Base-by-base conservation (phyloP, 1,140 invertebrate genomes). In the Bombyx mandarina region DNA sequence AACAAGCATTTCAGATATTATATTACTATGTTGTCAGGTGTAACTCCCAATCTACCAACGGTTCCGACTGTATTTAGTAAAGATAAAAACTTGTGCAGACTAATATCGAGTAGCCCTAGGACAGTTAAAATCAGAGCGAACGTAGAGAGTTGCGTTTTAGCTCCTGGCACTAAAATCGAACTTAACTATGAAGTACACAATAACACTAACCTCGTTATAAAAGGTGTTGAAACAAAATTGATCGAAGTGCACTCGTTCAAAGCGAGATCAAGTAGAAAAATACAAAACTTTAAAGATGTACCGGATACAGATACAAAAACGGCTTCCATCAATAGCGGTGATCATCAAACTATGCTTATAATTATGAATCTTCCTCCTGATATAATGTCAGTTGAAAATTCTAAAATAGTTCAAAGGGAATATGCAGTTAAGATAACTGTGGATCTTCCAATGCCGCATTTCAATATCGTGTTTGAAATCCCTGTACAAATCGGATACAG, bases 111-210 rank as follows among this genome's bases (percentile, higher is more conserved):
- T 7, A 72, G 63, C 57, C 45, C 55, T 0, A 67, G 57, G 10
- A 52, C 55, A 9, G 62, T 76, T 1, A 62, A 62, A 5, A 65
- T 77, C 12, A 72, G 72, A 60, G 69, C 63, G 5, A 58, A 58
- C 8, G 63, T 77, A 7, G 12, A 56, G 1, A 71, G 63, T 22
- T 72, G 66, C 6, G 65, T 71, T 0, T 50, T 74, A 49, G 26
- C 46, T 10, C 60, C 63, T 3, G 71, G 69, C 12, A 69, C 67
- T 6, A 65, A 59, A 43, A 56, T 74, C 5, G 45, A 60, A 8
- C 47, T 76, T 1, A 53, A 67, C 10, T 74, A 69, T 45, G 69
- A 69, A 65, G 59, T 76, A 1, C 7, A 8, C 2, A 76, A 76
- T 56, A 54, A 69, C 50, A 72, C 63, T 1, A 60, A 67, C 50